Evolutionary conservation across 2,113 vertebrate species (phyloP).

Genomic region (Myotis yumanensis): DNA sequence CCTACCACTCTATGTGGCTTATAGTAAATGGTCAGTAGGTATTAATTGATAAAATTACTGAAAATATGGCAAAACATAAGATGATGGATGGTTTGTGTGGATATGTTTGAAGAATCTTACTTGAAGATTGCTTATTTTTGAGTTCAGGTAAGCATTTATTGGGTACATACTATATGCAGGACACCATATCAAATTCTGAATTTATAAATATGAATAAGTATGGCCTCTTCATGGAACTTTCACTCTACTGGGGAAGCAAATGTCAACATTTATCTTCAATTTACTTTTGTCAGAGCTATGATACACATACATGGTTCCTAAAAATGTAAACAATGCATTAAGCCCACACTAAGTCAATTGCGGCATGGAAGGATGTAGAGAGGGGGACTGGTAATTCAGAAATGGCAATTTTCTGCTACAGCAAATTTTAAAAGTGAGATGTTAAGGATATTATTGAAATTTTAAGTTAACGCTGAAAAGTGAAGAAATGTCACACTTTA

Average conservation of each 20-base stretch:
- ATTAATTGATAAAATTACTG: background rate
- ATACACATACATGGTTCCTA: background rate
- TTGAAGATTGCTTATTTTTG: background rate
- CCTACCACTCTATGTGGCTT: background rate
- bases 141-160: background rate
- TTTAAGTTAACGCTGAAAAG: background rate
- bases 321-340: background rate
- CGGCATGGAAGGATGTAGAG: background rate
- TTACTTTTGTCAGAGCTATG: background rate
- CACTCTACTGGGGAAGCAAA: background rate
- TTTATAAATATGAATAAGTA: background rate
- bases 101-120: background rate
- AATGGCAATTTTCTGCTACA: background rate
- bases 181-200: background rate
- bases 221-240: background rate
- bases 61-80: background rate
- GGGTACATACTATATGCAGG: background rate
- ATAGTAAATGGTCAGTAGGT: background rate
- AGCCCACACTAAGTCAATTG: background rate
- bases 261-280: background rate
- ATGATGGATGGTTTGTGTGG: background rate
- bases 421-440: background rate
- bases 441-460: background rate
- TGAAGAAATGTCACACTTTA: background rate
- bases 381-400: background rate